A percentile compares a stretch with the other conserved stretches of the same genome.
phyloP scores from a whole-genome alignment of 1,140 invertebrate species.

The Neelides sp. region DNA sequence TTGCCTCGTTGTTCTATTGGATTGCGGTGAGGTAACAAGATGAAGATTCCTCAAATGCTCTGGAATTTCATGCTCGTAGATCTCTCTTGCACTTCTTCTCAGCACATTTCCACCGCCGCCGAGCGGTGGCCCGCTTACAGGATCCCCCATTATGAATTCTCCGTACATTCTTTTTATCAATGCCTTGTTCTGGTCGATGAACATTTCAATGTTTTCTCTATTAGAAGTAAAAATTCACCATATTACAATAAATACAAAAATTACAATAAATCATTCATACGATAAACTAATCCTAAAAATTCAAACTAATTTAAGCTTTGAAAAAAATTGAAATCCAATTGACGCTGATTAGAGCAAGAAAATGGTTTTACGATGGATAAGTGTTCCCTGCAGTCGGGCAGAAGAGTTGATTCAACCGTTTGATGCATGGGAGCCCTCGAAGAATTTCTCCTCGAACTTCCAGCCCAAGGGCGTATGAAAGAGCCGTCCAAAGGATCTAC shows the following conservation, averaged over 20 bases:
- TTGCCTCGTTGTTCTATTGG: conserved; percentile 19
- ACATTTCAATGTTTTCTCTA: conserved; percentile 76
- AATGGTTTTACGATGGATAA: conserved; percentile 65
- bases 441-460: conserved; percentile 65
- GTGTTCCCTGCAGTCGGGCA: conserved; percentile 77
- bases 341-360: no score
- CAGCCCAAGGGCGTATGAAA: conserved; percentile 67
- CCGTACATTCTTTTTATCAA: conserved; percentile 84
- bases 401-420: conserved; percentile 72
- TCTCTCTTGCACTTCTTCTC: conserved; percentile 25
- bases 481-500: conserved; percentile 75
- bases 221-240: conserved; percentile 38
- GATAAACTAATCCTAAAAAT: no score
- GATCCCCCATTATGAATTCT: conserved; percentile 52
- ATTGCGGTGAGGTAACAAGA: not conserved
- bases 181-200: conserved; percentile 87
- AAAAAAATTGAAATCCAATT: conserved; percentile 5
- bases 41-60: conserved; percentile 11
- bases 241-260: conserved; percentile 6
- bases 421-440: conserved; percentile 61
- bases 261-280: no score
- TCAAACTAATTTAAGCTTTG: not conserved
- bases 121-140: conserved; percentile 16
- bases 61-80: conserved; percentile 27
- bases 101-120: conserved; percentile 17